Conservation (phyloP, 2,113 vertebrate species). For the Lipophrys pholis region DNA sequence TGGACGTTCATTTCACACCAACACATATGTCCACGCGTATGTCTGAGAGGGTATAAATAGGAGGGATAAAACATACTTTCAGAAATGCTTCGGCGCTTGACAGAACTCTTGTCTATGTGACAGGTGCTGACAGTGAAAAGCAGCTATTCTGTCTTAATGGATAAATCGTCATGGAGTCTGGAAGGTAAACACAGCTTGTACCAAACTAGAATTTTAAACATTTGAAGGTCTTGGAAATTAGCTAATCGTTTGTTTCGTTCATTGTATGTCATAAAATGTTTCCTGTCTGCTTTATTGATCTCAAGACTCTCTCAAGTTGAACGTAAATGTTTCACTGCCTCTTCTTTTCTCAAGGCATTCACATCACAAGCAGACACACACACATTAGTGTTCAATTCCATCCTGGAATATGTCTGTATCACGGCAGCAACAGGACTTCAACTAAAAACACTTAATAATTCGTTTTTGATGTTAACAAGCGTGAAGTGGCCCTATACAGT, state of each 20-base stretch:
- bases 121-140: conserved; percentile 56
- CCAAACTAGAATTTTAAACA: too few species aligned
- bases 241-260: too few species aligned
- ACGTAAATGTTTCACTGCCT: too few species aligned
- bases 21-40: conserved; percentile 1
- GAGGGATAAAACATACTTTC: conserved; percentile 24
- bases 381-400: background rate
- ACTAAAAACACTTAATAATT: background rate
- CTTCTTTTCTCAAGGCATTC: too few species aligned
- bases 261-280: too few species aligned
- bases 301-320: too few species aligned
- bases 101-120: conserved; percentile 30
- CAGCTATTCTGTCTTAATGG: conserved; percentile 48
- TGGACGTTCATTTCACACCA: conserved; percentile 19
- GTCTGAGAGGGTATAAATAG: background rate
- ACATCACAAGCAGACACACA: too few species aligned
- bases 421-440: background rate
- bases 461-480: background rate
- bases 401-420: background rate
- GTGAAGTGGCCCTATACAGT: background rate
- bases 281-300: too few species aligned
- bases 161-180: conserved; percentile 31
- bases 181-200: background rate
- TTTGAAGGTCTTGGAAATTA: too few species aligned
- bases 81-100: conserved; percentile 31